Evolutionary conservation across 37 sponge, comb jelly and placozoan species (phyloP), one percentile per base, ranked within the genome.

Genomic region (Agelas oroides): DNA sequence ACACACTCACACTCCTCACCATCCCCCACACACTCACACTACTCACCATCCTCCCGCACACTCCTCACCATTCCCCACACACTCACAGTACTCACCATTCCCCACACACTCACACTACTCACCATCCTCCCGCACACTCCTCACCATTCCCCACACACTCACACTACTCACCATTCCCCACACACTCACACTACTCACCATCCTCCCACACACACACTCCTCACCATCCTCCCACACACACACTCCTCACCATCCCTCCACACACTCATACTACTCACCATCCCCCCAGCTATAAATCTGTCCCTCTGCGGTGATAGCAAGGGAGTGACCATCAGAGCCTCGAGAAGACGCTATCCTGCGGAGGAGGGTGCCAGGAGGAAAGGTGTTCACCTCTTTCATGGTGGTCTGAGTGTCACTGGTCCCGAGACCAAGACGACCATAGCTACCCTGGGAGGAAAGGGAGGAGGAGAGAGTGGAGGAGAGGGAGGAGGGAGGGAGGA

Each of bases 231-330:
- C 46, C 8, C 46, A 46, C 8, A 46, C 46, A 46, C 46, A 46
- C 46, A 46, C 46, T 8, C 46, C 46, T 46, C 46, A 46, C 46
- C 46, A 3, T 46, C 46, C n/a, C n/a, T n/a, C 8, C 46, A 46
- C 46, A 46, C 46, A 1, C n/a, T 39, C 41, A 67, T 53, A 30
- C 57, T 65, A 86, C 61, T 86, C 76, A 86, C 94, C 94, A 70
- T 97, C 98, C 13, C 98, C 98, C 98, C 98, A 97, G 83, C 95
- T 94, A 72, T 93, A 95, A 19, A 94, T 91, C 37, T 76, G 35
- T 23, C 98, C 98, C 20, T 88, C 73, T 17, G 62, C 40, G 69
- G 90, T 90, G 27, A 97, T 79, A 15, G 91, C 95, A 0, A 95
- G 53, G 60, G 87, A 83, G 86, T 97, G 95, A 5, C 98, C 95